A percentile compares a stretch with the other conserved stretches of the same genome.
phyloP scores from a whole-genome alignment of 2,113 vertebrate species.

The Lampris megalopsis region DNA sequence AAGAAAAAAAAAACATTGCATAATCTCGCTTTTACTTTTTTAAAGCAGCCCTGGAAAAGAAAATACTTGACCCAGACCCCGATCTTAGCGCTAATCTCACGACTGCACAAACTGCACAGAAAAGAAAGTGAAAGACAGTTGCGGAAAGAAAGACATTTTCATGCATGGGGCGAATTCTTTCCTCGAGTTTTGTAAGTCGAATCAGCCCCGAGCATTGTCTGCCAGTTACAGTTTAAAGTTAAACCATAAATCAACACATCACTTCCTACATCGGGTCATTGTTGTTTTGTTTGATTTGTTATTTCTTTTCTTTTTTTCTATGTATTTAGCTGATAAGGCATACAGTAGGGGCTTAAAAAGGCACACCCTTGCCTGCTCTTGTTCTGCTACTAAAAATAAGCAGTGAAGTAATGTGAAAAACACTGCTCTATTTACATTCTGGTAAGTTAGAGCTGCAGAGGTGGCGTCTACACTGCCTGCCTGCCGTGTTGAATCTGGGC shows the following conservation, averaged over 20 bases:
- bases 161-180: constrained; percentile 34
- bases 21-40: too few relatives aligned
- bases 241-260: constrained; percentile 67
- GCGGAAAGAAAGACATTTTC: neutral
- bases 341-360: constrained; percentile 56
- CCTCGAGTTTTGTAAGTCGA: constrained; percentile 39
- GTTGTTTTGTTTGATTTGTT: constrained; percentile 67
- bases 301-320: constrained; percentile 48
- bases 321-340: constrained; percentile 74
- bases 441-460: constrained; percentile 57
- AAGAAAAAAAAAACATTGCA: too few relatives aligned
- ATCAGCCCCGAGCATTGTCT: constrained; percentile 29
- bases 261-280: constrained; percentile 62
- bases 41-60: too few relatives aligned
- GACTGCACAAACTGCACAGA: neutral
- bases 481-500: constrained; percentile 54
- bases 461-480: constrained; percentile 47
- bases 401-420: constrained; percentile 82
- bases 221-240: constrained; percentile 58
- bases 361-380: constrained; percentile 75
- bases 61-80: too few relatives aligned
- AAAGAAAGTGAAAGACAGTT: constrained; percentile 32
- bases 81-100: too few relatives aligned
- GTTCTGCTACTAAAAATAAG: constrained; percentile 82
- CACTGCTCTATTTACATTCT: constrained; percentile 82